phyloP scores from a whole-genome alignment of 2,888 invertebrate species.

The Dicyrtomina minuta region DNA sequence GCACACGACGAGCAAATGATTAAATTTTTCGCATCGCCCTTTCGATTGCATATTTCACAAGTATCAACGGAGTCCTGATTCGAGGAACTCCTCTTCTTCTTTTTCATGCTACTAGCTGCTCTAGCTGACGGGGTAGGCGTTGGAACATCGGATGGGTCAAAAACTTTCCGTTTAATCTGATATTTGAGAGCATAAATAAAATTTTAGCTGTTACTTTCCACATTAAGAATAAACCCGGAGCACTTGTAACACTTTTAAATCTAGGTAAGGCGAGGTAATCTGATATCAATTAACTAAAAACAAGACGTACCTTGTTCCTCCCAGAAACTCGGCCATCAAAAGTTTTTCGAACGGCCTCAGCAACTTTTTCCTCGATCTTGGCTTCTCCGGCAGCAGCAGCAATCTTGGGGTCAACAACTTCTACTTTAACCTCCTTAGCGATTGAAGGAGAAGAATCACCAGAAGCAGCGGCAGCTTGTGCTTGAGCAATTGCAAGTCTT shows the following conservation, averaged over 20 bases:
- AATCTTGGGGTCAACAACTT: background rate
- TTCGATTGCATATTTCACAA: constrained; percentile 34
- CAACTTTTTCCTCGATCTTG: constrained; percentile 25
- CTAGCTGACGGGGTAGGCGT: constrained; percentile 11
- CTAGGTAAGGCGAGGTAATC: too few relatives aligned
- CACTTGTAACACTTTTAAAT: background rate
- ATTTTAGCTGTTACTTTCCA: background rate
- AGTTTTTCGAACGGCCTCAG: constrained; percentile 32
- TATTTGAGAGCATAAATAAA: background rate
- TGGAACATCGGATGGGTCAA: constrained; percentile 37
- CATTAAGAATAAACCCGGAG: background rate
- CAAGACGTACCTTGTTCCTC: constrained; percentile 27
- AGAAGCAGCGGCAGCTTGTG: background rate
- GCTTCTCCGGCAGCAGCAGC: background rate
- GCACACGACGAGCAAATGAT: constrained; percentile 46
- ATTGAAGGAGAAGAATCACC: background rate
- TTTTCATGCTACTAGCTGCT: constrained; percentile 9
- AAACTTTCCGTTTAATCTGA: constrained; percentile 35
- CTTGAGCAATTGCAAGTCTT: background rate
- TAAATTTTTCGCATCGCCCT: constrained; percentile 36
- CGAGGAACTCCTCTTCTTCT: constrained; percentile 18
- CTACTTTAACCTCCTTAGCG: background rate
- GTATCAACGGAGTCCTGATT: constrained; percentile 8
- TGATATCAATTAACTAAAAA: too few relatives aligned
- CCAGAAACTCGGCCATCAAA: constrained; percentile 33